Evolutionary conservation across 1,140 invertebrate genomes (phyloP).

Genomic region (Onthophagus taurus): DNA sequence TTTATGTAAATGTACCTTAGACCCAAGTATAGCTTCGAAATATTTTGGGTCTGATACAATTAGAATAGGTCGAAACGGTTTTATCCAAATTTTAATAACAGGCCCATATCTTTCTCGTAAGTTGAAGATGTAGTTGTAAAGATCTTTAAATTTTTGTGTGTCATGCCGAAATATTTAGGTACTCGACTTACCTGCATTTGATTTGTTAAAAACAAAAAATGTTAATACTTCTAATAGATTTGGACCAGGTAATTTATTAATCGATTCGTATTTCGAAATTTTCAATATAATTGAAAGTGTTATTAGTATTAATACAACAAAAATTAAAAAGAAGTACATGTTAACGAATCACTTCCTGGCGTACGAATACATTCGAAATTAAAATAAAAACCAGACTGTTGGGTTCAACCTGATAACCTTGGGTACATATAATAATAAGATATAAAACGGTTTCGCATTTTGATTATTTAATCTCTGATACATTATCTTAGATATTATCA

Average conservation of each 20-base stretch:
- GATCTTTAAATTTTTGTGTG: neutral
- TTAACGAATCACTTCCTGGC: no score
- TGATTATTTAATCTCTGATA: no score
- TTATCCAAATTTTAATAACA: neutral
- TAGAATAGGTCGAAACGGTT: neutral
- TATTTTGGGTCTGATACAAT: slow-evolving; percentile 19
- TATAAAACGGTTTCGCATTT: no score
- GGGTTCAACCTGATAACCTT: no score
- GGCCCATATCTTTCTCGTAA: neutral
- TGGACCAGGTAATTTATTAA: slow-evolving; percentile 6
- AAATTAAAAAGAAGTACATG: no score
- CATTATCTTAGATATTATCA: no score
- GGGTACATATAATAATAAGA: no score
- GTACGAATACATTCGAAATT: no score
- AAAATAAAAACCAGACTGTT: no score
- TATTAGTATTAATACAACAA: no score
- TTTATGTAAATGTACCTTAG: slow-evolving; percentile 63
- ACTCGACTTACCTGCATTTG: neutral
- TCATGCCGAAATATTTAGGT: neutral
- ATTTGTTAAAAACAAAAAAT: neutral
- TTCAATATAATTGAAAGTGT: no score
- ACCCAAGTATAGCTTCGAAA: slow-evolving; percentile 49
- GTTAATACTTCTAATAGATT: neutral
- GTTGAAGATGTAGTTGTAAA: neutral
- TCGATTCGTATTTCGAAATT: neutral